These are phyloP conservation scores for Arrhamphus sclerolepis DNA, from an alignment of 2,797 vertebrate genomes.

Conservation along the genomic window DNA sequence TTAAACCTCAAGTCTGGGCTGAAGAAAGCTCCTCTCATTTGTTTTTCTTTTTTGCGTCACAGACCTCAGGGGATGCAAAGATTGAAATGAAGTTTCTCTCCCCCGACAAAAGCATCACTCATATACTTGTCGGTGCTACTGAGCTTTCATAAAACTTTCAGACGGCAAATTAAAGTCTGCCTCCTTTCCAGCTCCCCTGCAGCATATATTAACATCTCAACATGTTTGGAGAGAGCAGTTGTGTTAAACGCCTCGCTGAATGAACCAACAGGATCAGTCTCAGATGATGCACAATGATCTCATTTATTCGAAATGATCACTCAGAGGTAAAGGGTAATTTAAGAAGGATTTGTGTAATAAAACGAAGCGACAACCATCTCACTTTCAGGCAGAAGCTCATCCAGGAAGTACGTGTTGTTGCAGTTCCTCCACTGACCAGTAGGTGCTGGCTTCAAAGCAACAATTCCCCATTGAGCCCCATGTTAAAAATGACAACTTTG, in stretches of 20 bases:
- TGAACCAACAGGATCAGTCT: background rate
- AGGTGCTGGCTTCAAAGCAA: too few relatives aligned
- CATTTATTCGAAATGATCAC: too few relatives aligned
- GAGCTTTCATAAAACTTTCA: slow-evolving; percentile 40
- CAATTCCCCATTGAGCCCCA: too few relatives aligned
- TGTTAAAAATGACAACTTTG: too few relatives aligned
- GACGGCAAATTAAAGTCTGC: slow-evolving; percentile 5
- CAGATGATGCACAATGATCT: background rate
- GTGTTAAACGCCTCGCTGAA: background rate
- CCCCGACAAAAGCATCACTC: slow-evolving; percentile 44
- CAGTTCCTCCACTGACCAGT: too few relatives aligned
- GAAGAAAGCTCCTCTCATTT: slow-evolving; percentile 18
- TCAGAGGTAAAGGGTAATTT: too few relatives aligned
- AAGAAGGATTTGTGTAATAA: too few relatives aligned
- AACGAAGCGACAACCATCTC: too few relatives aligned
- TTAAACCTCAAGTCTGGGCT: background rate
- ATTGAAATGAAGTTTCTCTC: background rate
- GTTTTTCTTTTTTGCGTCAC: background rate
- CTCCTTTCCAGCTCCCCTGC: slow-evolving; percentile 18
- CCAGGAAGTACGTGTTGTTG: too few relatives aligned
- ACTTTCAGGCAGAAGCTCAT: too few relatives aligned
- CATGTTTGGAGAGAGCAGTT: background rate
- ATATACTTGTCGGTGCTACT: slow-evolving; percentile 6
- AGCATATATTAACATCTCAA: slow-evolving; percentile 10
- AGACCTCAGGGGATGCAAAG: slow-evolving; percentile 17